Base-by-base conservation (phyloP, 2,888 invertebrate genomes). In the Acrocyrtus sp. region DNA sequence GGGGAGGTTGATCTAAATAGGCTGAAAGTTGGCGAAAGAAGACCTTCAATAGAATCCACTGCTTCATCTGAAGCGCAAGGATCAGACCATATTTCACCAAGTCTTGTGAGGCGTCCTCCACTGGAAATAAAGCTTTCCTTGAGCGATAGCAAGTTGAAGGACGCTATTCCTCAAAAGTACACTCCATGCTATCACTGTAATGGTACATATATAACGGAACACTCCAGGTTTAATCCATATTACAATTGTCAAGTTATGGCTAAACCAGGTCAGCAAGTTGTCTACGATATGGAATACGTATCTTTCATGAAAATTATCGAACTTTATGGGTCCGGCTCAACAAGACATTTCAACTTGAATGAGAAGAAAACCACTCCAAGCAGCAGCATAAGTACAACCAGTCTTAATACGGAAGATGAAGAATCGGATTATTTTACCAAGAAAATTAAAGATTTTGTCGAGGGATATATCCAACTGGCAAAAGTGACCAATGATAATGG, bases 371-470 rank as follows among this genome's bases (percentile, higher is more conserved):
- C 54, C 54, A 12, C 19, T 22, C 3, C 56, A 6, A 22, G 24
- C 15, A 10, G 41, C 26, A 53, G 51, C 39, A 39, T 41, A 6
- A 63, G 53, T 50, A 63, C 53, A 8, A 17, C 43, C 22, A 65
- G 17, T 48, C 21, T 34, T 19, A 34, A 47, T 17, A 39, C 39
- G 1, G 17, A n/a, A 17, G 45, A 45, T 17, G 29, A n/a, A 2
- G 26, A 26, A n/a, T n/a, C 10, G 26, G 51, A n/a, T 22, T 60
- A 45, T 17, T 43, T 68, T 1, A n/a, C 50, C 29, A 50, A 68
- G 47, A 68, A 54, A 54, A 68, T 68, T 12, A 68, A 54, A 22
- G 68, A 68, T 1, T 68, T 68, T 61, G 68, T 68, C 21, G 68
- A 68, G 10, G 68, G 51, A 4, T 68, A 68, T 26, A 54, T 68